Percentiles rank a stretch among this genome's conserved stretches.
These are phyloP conservation scores for Drosophila kanekoi DNA, from an alignment of 2,888 invertebrate species.

Conservation along the genomic window DNA sequence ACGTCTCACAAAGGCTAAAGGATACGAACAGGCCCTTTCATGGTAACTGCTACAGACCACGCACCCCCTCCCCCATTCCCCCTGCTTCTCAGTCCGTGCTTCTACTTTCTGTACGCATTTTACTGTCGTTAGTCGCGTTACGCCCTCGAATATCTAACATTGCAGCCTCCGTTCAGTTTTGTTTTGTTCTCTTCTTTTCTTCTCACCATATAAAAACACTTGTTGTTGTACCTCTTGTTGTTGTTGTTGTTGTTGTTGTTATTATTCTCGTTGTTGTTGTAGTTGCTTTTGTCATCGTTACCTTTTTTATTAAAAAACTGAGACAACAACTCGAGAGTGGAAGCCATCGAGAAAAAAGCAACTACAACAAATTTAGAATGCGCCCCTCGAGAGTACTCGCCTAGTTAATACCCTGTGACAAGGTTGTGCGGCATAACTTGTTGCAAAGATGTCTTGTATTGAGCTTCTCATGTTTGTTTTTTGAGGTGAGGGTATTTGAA, in stretches of 20 bases:
- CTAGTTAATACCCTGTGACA: constrained; percentile 11
- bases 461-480: no score
- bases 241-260: constrained; percentile 6
- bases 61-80: no score
- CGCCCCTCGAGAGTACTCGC: neutral
- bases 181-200: constrained; percentile 16
- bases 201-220: constrained; percentile 39
- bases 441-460: no score
- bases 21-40: constrained; percentile 25
- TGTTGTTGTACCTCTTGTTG: constrained; percentile 35
- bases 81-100: neutral
- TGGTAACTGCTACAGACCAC: constrained; percentile 9
- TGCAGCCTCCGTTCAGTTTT: constrained; percentile 21
- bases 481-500: no score
- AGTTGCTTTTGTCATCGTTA: constrained; percentile 49
- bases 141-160: constrained; percentile 44
- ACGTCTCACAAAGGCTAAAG: constrained; percentile 26
- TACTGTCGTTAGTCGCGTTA: constrained; percentile 38
- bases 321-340: constrained; percentile 42
- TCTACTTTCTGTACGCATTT: constrained; percentile 15
- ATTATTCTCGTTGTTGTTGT: constrained; percentile 11
- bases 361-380: neutral
- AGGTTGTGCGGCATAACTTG: no score
- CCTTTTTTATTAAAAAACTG: constrained; percentile 61
- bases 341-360: constrained; percentile 3